Evolutionary conservation across 2,113 vertebrate genomes (phyloP), one percentile per base, ranked within the genome.

Genomic region (Calidris pygmaea): DNA sequence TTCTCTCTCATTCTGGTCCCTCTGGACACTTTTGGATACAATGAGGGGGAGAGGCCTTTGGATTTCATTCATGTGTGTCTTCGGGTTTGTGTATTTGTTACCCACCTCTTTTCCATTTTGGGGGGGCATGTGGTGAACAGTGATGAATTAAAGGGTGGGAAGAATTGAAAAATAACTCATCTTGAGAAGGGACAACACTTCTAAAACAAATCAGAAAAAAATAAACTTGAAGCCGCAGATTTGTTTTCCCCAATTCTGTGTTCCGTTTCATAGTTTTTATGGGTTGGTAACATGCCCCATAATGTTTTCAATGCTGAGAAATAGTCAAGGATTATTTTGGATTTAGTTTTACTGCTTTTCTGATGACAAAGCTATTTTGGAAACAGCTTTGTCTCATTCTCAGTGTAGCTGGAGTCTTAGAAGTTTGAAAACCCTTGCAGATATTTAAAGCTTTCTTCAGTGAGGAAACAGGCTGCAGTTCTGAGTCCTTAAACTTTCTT

Each of bases 261-360:
- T 93, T 85, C 50, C 59, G 34, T 83, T 86, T 89, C 50, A 21
- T 75, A 43, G 43, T 56, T 89, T 73, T 72, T 82, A 60, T 62
- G 85, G 39, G 39, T 92, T 95, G 59, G 73, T 82, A 89, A 89
- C 83, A 71, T 16, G 6, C 59, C 16, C 59, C 34, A 35, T 79
- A 80, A 80, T 80, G 65, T 74, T 96, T 81, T 76, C 45, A 84
- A 12, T 95, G 56, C 65, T 89, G 80, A 96, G 68, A 92, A 93
- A 82, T 41, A 89, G 35, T 67, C 62, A n/a, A 41, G 43, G 23
- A 50, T 71, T 87, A 62, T 77, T 94, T 89, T 91, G 17, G 29
- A 37, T 80, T 58, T 81, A 83, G 56, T 87, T 89, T 66, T 91
- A 48, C 65, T 81, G 65, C 13, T 79, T 87, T 96, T 91, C 84